These are phyloP conservation scores for Zaprionus davidi DNA, from an alignment of 1,140 invertebrate genomes.

Conservation along the genomic window DNA sequence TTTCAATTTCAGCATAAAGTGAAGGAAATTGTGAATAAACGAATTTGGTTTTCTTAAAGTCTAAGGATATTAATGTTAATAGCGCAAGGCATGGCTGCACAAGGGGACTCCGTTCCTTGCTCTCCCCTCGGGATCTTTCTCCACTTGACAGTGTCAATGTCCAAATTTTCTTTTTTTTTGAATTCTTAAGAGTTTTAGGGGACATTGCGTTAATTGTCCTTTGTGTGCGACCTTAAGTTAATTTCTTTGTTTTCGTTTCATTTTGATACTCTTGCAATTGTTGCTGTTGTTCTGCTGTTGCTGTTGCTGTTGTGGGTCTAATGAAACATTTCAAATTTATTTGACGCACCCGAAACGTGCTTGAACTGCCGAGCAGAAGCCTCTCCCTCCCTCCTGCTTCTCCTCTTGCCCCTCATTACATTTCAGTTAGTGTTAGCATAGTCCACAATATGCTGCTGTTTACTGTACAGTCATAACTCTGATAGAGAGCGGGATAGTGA, in stretches of 20 bases:
- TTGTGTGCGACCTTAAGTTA: constrained; percentile 17
- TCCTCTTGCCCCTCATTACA: background rate
- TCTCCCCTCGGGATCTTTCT: background rate
- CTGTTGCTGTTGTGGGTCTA: constrained; percentile 4
- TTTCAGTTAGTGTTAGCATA: background rate
- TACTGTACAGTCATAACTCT: constrained; percentile 13
- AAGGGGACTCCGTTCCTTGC: background rate
- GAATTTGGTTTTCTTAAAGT: background rate
- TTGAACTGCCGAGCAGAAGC: constrained; percentile 14
- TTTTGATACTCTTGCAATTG: background rate
- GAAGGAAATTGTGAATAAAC: background rate
- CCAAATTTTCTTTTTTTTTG: constrained; percentile 4
- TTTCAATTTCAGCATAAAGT: background rate
- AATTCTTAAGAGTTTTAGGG: constrained; percentile 8
- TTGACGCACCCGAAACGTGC: constrained; percentile 42
- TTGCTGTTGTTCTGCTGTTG: background rate
- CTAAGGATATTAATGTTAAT: background rate
- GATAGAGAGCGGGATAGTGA: background rate
- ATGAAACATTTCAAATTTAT: constrained; percentile 50
- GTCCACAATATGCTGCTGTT: background rate
- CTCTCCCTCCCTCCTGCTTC: no score
- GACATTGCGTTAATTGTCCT: constrained; percentile 33
- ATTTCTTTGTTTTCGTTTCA: constrained; percentile 33
- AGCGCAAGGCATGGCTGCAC: background rate
- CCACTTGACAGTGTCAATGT: background rate